A percentile compares a stretch with the other conserved stretches of the same genome.
Evolutionary conservation across 2,113 vertebrate species (phyloP).

Genomic region (Glaucomys volans): DNA sequence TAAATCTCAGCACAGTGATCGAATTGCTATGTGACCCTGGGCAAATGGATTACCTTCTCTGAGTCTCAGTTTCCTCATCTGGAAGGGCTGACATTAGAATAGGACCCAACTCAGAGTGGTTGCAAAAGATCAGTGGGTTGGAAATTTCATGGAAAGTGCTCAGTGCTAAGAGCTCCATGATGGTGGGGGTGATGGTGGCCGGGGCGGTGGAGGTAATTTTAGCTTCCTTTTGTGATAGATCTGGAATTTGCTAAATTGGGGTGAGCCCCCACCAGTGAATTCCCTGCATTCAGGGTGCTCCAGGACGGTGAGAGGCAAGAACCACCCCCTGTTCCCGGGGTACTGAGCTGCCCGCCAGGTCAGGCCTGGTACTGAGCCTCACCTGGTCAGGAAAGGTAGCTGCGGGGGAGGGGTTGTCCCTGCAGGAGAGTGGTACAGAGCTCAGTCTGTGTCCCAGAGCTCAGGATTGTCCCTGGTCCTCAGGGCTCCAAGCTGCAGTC

Average conservation of each 20-base stretch:
- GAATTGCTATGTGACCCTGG: neutral
- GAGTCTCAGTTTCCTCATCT: neutral
- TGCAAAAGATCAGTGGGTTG: fast-evolving
- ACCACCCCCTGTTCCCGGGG: fast-evolving
- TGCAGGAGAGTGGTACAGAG: no score
- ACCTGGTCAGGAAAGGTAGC: neutral
- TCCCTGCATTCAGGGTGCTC: no score
- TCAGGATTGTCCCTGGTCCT: fast-evolving
- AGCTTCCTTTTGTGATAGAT: neutral
- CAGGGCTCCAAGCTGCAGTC: neutral
- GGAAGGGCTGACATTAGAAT: neutral
- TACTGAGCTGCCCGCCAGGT: fast-evolving
- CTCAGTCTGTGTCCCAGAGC: fast-evolving
- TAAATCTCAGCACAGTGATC: no score
- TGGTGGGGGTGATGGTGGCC: neutral
- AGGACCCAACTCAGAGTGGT: no score
- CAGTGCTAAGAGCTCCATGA: fast-evolving
- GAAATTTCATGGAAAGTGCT: fast-evolving
- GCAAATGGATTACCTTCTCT: neutral
- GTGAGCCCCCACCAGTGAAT: neutral
- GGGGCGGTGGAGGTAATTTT: fast-evolving
- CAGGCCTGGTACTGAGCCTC: neutral
- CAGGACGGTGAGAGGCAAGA: neutral
- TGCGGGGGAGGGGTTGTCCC: fast-evolving
- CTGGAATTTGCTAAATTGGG: neutral